phyloP scores from a whole-genome alignment of 2,888 invertebrate species.

The Brachylomia viminalis region DNA sequence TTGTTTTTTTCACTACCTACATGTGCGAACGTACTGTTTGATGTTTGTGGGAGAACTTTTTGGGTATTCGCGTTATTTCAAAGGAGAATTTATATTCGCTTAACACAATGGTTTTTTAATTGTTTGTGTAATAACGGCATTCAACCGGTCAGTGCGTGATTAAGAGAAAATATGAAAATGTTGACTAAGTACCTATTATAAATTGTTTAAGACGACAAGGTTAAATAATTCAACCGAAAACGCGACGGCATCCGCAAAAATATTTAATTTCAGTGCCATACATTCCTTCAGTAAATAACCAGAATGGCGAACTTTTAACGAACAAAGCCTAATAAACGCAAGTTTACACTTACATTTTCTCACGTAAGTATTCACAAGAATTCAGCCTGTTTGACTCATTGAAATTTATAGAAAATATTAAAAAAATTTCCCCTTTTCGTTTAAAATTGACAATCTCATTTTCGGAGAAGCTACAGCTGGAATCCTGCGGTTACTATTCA shows the following conservation, averaged over 20 bases:
- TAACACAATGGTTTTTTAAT: not conserved
- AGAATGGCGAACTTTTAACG: not conserved
- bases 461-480: not conserved
- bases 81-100: not conserved
- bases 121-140: too few species aligned
- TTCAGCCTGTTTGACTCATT: not conserved
- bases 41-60: not conserved
- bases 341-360: slow-evolving; percentile 2
- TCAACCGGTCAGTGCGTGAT: not conserved
- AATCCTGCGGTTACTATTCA: slow-evolving; percentile 23
- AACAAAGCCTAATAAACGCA: not conserved
- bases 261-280: slow-evolving; percentile 1
- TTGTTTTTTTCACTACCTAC: too few species aligned
- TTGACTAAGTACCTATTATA: not conserved
- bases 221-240: slow-evolving; percentile 17
- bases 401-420: slow-evolving; percentile 7
- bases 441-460: slow-evolving; percentile 42
- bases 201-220: slow-evolving; percentile 6
- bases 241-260: slow-evolving; percentile 18
- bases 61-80: not conserved
- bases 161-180: not conserved
- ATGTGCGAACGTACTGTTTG: not conserved
- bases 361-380: not conserved
- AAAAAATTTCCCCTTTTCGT: slow-evolving; percentile 2
- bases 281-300: slow-evolving; percentile 7